Evolutionary conservation across 2,888 invertebrate species (phyloP).

Genomic region (Meloe dianella): DNA sequence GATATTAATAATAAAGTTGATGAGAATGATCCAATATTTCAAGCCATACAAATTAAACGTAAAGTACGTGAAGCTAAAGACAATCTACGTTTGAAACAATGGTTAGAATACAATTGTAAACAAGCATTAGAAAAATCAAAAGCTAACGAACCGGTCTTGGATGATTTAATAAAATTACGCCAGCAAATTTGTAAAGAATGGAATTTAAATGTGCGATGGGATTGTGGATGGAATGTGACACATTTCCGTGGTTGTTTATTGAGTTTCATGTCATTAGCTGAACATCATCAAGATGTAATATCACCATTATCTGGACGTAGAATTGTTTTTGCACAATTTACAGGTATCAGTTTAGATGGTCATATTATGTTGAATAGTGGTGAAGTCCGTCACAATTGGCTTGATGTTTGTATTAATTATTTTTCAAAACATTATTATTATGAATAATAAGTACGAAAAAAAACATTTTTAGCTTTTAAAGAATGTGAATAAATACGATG

Average conservation of each 20-base stretch:
- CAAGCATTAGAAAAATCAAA: constrained; percentile 72
- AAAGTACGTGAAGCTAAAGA: constrained; percentile 59
- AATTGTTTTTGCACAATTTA: constrained; percentile 62
- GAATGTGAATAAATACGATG: constrained; percentile 78
- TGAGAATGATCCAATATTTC: constrained; percentile 64
- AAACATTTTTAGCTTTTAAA: constrained; percentile 78
- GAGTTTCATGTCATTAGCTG: constrained; percentile 77
- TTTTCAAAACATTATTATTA: not conserved
- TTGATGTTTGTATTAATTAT: constrained; percentile 71
- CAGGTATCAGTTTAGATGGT: constrained; percentile 90
- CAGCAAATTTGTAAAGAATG: constrained; percentile 65
- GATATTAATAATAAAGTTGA: constrained; percentile 47
- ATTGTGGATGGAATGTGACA: constrained; percentile 87
- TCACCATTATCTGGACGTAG: constrained; percentile 66
- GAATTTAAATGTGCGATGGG: constrained; percentile 71
- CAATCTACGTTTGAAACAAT: constrained; percentile 62
- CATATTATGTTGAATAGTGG: constrained; percentile 89
- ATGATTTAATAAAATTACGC: constrained; percentile 75
- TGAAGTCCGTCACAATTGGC: constrained; percentile 92
- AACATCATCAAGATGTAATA: constrained; percentile 77
- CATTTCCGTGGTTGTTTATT: constrained; percentile 91
- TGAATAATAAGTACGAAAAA: too few species aligned
- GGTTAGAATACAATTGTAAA: constrained; percentile 75
- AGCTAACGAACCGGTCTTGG: constrained; percentile 70
- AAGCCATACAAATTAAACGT: constrained; percentile 60